Evolutionary conservation across 2,888 invertebrate species (phyloP).

Genomic region (Tryphoninae sp.): DNA sequence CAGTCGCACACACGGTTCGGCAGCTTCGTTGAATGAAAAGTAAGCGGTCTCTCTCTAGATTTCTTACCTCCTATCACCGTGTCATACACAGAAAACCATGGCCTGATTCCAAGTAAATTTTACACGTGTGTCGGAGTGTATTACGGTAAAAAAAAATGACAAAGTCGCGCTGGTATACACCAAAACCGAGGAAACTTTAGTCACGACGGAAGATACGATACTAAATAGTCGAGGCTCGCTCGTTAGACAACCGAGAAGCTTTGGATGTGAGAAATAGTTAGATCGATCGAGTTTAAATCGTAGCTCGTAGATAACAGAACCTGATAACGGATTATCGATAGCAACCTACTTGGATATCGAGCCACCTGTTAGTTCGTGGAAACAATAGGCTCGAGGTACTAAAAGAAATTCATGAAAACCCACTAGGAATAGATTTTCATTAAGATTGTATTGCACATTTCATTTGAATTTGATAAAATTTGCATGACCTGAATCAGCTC

Average conservation of each 20-base stretch:
- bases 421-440: no score
- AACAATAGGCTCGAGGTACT: no score
- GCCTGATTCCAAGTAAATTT: slow-evolving; percentile 67
- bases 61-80: slow-evolving; percentile 19
- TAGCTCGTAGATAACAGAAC: slow-evolving; percentile 51
- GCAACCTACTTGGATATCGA: slow-evolving; percentile 6
- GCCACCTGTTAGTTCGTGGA: slow-evolving; percentile 35
- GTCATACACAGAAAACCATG: slow-evolving; percentile 66
- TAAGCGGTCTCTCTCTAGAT: slow-evolving; percentile 59
- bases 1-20: slow-evolving; percentile 37
- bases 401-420: no score
- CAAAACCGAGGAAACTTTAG: slow-evolving; percentile 20
- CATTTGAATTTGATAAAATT: no score
- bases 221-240: slow-evolving; percentile 5
- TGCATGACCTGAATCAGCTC: no score
- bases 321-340: slow-evolving; percentile 55
- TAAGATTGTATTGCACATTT: no score
- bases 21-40: slow-evolving; percentile 70
- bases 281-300: slow-evolving; percentile 51
- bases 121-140: slow-evolving; percentile 21
- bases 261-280: slow-evolving; percentile 33
- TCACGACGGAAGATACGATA: slow-evolving; percentile 14
- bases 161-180: slow-evolving; percentile 12
- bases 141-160: slow-evolving; percentile 33
- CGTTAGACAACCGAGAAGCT: background rate